Base-by-base conservation (phyloP, 2,113 vertebrate genomes). In the Hyperopisus bebe region DNA sequence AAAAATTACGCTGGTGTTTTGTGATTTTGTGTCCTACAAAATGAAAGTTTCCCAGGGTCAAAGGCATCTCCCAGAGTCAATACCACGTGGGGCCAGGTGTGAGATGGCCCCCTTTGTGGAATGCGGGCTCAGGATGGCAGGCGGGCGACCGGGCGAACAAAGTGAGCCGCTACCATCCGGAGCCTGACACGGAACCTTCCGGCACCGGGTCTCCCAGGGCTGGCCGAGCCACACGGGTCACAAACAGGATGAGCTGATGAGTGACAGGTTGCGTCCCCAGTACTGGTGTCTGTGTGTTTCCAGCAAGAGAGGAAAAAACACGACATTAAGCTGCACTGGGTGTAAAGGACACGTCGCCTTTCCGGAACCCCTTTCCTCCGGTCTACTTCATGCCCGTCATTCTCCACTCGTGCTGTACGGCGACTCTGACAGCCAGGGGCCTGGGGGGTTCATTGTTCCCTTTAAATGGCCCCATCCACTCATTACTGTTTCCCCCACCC, bases 191-290 rank as follows among this genome's bases (percentile, higher is more conserved):
- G 93, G 93, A 93, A 92, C 93, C 94, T 95, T 95, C 95, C 94
- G 95, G 93, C 91, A 77, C 84, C 88, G 89, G 94, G 95, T 96
- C 95, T 94, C 94, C 95, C 91, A 92, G 92, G 93, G 92, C 13
- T 94, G 94, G 94, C 92, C 90, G 93, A 50, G 93, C 93, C 94
- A 93, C 92, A 93, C 90, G 91, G 93, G 93, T 93, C 86, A 94
- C 95, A 96, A 96, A 96, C 95, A 96, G 96, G 95, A 96, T 96
- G 94, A 94, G 93, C 93, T 92, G 94, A 92, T 94, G 95, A 95
- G 93, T 95, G 95, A 95, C 92, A 92, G 94, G 95, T 96, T 95
- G 95, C 94, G 94, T 96, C 95, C 95, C 95, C 91, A 13, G 91
- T 94, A 92, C 95, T 93, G 93, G 89, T 91, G 55, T 89, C 91